These are phyloP conservation scores for Limenitis camilla DNA, from an alignment of 2,888 invertebrate species.

Conservation along the genomic window DNA sequence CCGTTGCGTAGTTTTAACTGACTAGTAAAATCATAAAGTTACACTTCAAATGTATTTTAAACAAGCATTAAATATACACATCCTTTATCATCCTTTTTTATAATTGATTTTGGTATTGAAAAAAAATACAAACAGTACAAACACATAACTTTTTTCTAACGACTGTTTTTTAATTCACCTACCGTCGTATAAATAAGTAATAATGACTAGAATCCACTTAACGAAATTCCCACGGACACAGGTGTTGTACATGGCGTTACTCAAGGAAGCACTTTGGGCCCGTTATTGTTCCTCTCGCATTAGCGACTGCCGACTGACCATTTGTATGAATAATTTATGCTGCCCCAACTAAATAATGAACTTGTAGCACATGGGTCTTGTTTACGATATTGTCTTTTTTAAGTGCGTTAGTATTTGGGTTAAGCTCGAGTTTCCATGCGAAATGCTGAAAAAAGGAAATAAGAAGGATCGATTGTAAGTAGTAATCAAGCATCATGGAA, in stretches of 20 bases:
- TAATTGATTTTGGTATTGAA: too few species aligned
- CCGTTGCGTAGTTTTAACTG: too few species aligned
- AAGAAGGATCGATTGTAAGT: too few species aligned
- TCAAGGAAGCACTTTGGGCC: slow-evolving; percentile 30
- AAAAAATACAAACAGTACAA: too few species aligned
- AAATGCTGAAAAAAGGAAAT: too few species aligned
- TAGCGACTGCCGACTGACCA: slow-evolving; percentile 32
- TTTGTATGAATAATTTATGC: slow-evolving; percentile 43
- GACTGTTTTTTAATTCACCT: background rate
- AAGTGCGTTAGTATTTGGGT: slow-evolving; percentile 4
- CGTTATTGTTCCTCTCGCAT: slow-evolving; percentile 29
- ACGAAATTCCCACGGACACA: slow-evolving; percentile 39
- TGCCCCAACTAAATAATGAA: slow-evolving; percentile 31
- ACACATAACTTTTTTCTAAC: too few species aligned
- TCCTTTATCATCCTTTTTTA: too few species aligned
- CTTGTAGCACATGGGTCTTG: slow-evolving; percentile 26
- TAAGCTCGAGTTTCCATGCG: too few species aligned
- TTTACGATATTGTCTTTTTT: slow-evolving; percentile 11
- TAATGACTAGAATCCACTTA: slow-evolving; percentile 1
- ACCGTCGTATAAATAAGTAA: background rate
- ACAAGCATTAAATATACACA: too few species aligned
- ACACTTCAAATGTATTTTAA: too few species aligned
- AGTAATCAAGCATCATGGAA: too few species aligned
- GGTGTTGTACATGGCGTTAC: slow-evolving; percentile 35
- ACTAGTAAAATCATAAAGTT: too few species aligned